Base-by-base conservation (phyloP, 2,888 invertebrate genomes). In the Lepidochitona cinerea region DNA sequence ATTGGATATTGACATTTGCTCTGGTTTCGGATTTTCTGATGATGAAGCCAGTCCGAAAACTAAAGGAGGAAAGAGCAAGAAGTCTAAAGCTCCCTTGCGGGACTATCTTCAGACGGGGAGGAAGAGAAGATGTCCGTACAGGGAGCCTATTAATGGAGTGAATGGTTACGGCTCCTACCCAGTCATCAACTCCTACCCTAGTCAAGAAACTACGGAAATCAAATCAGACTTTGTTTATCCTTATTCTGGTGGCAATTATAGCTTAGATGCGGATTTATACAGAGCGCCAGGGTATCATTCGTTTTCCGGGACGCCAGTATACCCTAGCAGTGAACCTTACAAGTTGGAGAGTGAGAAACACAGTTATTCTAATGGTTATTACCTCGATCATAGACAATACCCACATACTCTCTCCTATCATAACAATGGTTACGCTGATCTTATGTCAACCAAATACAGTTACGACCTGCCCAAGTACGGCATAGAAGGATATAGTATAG, bases 81-180 rank as follows among this genome's bases (percentile, higher is more conserved):
- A 97, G 85, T 97, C 97, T 92, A 98, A 98, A 91, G 96, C 97
- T 2, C 97, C 97, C 89, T 92, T 97, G 33, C 92, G 97, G 67
- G 97, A 98, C 92, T 97, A 97, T 90, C 92, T 97, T 1, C 96
- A 97, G 23, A 97, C 97, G 18, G 97, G 97, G 89, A 93, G 97
- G 67, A 89, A 88, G 75, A 70, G 84, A 37, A 35, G 66, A 18
- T 66, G 66, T 37, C 83, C 86, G 14, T 82, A 83, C 73, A 75
- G 88, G 68, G 85, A 85, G 35, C 76, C 78, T 6, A 72, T 82
- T 64, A 84, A 85, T 41, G 85, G 87, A 9, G 81, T 88, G 36
- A 84, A 84, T 67, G 83, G 83, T 67, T 89, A 87, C 78, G 83
- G 85, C 32, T 75, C 82, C 5, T 85, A 85, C 71, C 79, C 83